Percentiles rank a stretch among this genome's conserved stretches.
These are phyloP conservation scores for Orthosia incerta DNA, from an alignment of 2,888 invertebrate genomes.

Conservation along the genomic window DNA sequence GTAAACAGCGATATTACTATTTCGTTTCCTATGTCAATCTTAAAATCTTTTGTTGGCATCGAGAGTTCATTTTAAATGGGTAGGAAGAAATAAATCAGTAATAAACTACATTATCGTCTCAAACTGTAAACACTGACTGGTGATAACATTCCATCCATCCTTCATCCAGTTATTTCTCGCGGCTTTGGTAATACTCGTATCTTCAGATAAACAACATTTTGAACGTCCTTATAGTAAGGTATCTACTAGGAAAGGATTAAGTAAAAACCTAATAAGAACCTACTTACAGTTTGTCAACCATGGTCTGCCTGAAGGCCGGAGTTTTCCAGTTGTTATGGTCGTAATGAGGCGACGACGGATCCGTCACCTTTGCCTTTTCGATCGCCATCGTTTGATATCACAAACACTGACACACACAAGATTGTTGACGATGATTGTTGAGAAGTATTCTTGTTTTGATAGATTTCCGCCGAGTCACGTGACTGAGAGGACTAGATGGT, in stretches of 20 bases:
- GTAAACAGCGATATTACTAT: not conserved
- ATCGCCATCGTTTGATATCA: conserved; percentile 26
- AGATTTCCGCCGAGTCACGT: conserved; percentile 25
- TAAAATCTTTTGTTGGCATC: not conserved
- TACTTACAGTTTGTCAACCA: conserved; percentile 51
- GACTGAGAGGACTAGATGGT: conserved; percentile 26
- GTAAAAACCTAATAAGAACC: no score
- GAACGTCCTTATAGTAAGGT: no score
- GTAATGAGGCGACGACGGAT: conserved; percentile 27
- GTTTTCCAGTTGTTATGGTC: conserved; percentile 41
- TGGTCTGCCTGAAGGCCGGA: conserved; percentile 47
- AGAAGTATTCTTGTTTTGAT: conserved; percentile 21
- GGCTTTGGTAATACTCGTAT: no score
- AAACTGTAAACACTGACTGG: not conserved
- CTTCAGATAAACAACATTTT: no score
- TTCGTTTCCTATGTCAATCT: not conserved
- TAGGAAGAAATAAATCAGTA: not conserved
- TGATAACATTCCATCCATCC: not conserved
- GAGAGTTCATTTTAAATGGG: not conserved
- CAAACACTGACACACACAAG: conserved; percentile 29
- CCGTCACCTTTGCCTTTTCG: conserved; percentile 38
- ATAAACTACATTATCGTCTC: no score
- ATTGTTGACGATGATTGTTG: not conserved
- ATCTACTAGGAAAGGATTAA: no score
- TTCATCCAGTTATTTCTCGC: no score